Percentiles rank a stretch among this genome's conserved stretches.
These are phyloP conservation scores for Melinaea marsaeus DNA, from an alignment of 2,888 invertebrate species.

Conservation along the genomic window DNA sequence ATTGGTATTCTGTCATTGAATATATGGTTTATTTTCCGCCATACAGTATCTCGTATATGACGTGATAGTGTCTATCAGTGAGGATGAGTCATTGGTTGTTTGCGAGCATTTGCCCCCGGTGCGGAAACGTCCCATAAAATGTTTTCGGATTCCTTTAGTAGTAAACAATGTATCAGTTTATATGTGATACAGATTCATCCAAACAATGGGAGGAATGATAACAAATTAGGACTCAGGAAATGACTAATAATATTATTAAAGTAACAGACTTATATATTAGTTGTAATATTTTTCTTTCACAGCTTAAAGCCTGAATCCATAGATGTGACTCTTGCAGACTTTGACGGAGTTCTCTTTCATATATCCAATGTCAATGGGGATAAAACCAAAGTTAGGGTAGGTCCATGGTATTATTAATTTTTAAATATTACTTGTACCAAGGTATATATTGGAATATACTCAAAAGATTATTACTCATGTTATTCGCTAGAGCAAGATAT, in stretches of 20 bases:
- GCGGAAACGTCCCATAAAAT: conserved; percentile 66
- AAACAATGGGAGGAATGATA: conserved; percentile 30
- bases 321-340: conserved; percentile 96
- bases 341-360: conserved; percentile 99
- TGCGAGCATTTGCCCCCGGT: conserved; percentile 55
- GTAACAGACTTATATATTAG: conserved; percentile 14
- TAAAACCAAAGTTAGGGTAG: conserved; percentile 97
- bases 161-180: conserved; percentile 56
- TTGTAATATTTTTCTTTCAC: conserved; percentile 52
- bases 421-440: conserved; percentile 1
- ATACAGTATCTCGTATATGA: conserved; percentile 50
- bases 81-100: conserved; percentile 69
- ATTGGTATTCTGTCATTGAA: conserved; percentile 30
- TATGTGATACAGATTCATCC: conserved; percentile 31
- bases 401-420: conserved; percentile 43
- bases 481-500: background rate
- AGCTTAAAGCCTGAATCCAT: conserved; percentile 97
- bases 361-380: conserved; percentile 98
- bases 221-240: conserved; percentile 38
- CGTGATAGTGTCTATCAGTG: conserved; percentile 63
- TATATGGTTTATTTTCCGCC: conserved; percentile 41
- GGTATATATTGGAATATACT: background rate
- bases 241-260: conserved; percentile 36
- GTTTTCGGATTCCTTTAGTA: conserved; percentile 60
- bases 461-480: background rate